Evolutionary conservation across 2,888 invertebrate species (phyloP), one percentile per base, ranked within the genome.

Genomic region (Lordiphosa andalusiaca): DNA sequence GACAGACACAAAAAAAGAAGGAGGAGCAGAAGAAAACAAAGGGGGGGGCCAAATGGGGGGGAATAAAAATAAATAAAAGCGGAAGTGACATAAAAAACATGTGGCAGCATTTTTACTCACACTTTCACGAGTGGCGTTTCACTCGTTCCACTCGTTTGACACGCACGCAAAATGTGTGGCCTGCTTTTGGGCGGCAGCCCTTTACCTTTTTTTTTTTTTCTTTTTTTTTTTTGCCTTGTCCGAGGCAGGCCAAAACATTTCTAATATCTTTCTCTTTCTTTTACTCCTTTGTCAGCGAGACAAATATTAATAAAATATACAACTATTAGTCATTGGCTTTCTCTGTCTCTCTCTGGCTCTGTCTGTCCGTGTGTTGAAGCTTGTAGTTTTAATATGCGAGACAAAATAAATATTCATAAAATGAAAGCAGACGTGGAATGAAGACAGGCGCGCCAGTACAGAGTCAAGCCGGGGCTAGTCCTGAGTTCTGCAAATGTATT

Each of bases 271-370:
- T 10, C 21, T 6, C 36, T 25, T 10, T 23, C 3, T 13, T 10
- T 19, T 16, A 21, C 33, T 36, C 25, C 30, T 47, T 46, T 40
- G 19, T 35, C 12, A 46, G 42, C 59, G 60, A 66, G 70, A 70
- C 69, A 81, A 77, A 81, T 81, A 81, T 84, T 77, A 84, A 81
- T 84, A 81, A 84, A 84, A 81, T 84, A 84, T 82, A 82, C 84
- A 82, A 84, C 81, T 84, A 78, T 82, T 84, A 84, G 81, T 84
- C 84, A 84, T 78, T 75, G 75, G 68, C 66, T 64, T 59, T 51
- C 52, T 49, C 39, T 47, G 4, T 50, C 7, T 46, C 19, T 66
- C 10, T 33, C 13, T 51, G 7, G 40, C 6, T 42, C 30, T 60
- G 12, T 55, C 42, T 48, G 55, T 61, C 41, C 54, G 39, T 39